These are phyloP conservation scores for Agrochola circellaris DNA, from an alignment of 2,888 invertebrate genomes.

Conservation along the genomic window DNA sequence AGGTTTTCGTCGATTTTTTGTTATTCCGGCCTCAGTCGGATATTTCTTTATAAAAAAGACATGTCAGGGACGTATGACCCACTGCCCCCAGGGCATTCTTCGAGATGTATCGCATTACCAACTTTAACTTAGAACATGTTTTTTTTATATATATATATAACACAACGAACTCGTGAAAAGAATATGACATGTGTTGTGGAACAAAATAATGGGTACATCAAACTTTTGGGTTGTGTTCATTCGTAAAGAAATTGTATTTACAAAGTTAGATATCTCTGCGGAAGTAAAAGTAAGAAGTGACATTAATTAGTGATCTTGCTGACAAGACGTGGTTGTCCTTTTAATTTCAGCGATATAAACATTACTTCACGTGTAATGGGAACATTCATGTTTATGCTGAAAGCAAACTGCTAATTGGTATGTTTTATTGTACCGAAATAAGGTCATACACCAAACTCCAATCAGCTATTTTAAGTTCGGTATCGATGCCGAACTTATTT, in stretches of 20 bases:
- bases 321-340: not conserved
- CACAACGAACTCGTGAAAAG: conserved; percentile 26
- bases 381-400: not conserved
- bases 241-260: conserved; percentile 8
- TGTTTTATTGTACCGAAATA: not conserved
- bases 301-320: conserved; percentile 13
- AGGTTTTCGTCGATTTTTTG: conserved; percentile 40
- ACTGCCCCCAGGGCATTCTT: conserved; percentile 50
- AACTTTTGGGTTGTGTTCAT: conserved; percentile 33
- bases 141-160: conserved; percentile 20
- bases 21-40: conserved; percentile 31
- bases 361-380: not conserved
- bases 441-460: not conserved
- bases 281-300: conserved; percentile 7
- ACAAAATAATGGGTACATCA: conserved; percentile 37
- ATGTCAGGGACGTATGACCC: conserved; percentile 57
- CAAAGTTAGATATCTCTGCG: conserved; percentile 5
- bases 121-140: conserved; percentile 49
- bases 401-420: not conserved
- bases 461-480: not conserved
- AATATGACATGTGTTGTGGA: conserved; percentile 30
- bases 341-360: not conserved
- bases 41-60: conserved; percentile 61
- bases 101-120: conserved; percentile 55
- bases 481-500: not conserved